These are phyloP conservation scores for Dasysyrphus tricinctus DNA, from an alignment of 2,888 invertebrate genomes.

Conservation along the genomic window DNA sequence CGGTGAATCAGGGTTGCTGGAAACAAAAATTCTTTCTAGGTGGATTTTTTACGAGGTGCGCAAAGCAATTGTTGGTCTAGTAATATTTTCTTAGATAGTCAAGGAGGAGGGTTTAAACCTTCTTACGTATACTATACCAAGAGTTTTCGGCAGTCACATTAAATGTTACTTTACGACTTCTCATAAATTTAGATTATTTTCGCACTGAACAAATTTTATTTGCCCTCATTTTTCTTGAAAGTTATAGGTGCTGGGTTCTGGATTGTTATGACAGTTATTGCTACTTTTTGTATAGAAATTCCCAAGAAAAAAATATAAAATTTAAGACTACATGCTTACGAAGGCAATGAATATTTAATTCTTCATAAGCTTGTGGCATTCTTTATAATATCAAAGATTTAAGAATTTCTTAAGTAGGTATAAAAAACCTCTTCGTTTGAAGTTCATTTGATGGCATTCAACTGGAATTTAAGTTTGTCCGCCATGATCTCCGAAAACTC, in stretches of 20 bases:
- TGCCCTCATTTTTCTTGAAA: constrained; percentile 56
- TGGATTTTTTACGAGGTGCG: constrained; percentile 45
- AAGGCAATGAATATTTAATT: constrained; percentile 2
- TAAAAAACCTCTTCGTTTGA: too few relatives aligned
- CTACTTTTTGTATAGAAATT: neutral
- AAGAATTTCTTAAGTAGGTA: too few relatives aligned
- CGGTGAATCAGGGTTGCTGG: neutral
- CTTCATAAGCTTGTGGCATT: neutral
- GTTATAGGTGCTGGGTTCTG: constrained; percentile 2
- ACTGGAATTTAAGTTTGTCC: neutral
- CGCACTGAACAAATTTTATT: constrained; percentile 70
- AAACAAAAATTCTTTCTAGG: neutral
- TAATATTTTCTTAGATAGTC: constrained; percentile 3
- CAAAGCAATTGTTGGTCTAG: constrained; percentile 48
- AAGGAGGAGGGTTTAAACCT: neutral
- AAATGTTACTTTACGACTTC: constrained; percentile 68
- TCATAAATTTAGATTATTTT: constrained; percentile 72
- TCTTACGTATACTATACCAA: neutral
- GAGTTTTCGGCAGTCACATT: constrained; percentile 65
- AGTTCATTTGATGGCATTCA: too few relatives aligned
- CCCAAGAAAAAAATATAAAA: neutral
- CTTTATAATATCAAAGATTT: too few relatives aligned
- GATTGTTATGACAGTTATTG: constrained; percentile 27
- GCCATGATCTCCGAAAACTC: neutral
- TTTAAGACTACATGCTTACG: neutral